Evolutionary conservation across 2,113 vertebrate species (phyloP), one percentile per base, ranked within the genome.

Genomic region (Vidua chalybeata): DNA sequence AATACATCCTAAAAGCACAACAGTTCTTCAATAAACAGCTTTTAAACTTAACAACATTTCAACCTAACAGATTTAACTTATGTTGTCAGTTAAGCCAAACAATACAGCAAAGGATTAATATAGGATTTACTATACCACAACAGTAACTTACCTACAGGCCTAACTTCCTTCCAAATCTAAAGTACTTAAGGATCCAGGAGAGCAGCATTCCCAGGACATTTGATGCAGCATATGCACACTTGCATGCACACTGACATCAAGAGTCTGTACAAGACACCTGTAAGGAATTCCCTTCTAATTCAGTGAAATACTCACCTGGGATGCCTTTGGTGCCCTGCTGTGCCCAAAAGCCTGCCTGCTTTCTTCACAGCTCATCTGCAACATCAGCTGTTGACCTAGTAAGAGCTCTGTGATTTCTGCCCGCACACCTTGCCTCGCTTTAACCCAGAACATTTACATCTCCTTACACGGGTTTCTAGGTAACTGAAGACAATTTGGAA

Each of bases 351-450:
- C n/a, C 27, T 37, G 41, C 45, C 71, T 73, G 58, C 49, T 64
- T n/a, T 46, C 85, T 71, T 58, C 74, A 67, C 67, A 85, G 74
- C 39, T 41, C 31, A 16, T 43, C 76, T 89, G 43, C 69, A 66
- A 3, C 9, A 8, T 15, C 5, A 1, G 28, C 88, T 72, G 52
- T 4, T 68, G 49, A 22, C 49, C 45, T 20, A 48, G 27, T 3
- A 33, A 64, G 46, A 80, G 83, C 75, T 80, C 71, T 73, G 78
- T 33, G 56, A 13, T 13, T 85, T 68, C 86, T 83, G 71, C 69
- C 81, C 0, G 43, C 43, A 54, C 37, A 27, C 18, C 43, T 71
- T 55, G 56, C 33, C 45, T 91, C 0, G 0, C 61, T 63, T 41
- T 84, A 28, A 46, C 78, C 56, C 23, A 35, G 15, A 55, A 13